Conservation (phyloP, 2,797 vertebrate species). For the Leptoclinus maculatus region DNA sequence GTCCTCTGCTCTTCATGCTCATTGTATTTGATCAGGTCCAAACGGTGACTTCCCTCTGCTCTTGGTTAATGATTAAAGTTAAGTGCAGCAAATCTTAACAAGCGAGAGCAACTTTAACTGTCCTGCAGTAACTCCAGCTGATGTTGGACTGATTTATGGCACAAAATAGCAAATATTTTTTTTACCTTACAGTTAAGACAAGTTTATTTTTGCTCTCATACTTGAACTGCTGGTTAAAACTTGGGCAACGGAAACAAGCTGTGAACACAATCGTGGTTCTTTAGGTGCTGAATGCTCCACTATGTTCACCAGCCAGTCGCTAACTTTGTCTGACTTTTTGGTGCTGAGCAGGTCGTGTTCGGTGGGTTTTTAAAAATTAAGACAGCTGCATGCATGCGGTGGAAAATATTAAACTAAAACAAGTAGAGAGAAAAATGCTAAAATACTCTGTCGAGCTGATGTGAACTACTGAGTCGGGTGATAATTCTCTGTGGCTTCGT, state of each 20-base stretch:
- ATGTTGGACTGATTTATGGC: not conserved
- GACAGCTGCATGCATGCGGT: not conserved
- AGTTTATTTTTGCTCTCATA: not conserved
- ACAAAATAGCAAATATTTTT: not conserved
- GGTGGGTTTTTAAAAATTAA: not conserved
- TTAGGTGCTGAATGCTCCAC: not conserved
- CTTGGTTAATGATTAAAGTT: conserved; percentile 6
- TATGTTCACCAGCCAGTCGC: not conserved
- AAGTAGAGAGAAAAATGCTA: not conserved
- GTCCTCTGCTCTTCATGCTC: conserved; percentile 16
- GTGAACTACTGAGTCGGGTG: not conserved
- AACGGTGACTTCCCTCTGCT: conserved; percentile 19
- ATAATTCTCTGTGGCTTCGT: not conserved
- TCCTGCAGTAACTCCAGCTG: not conserved
- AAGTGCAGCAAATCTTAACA: not conserved
- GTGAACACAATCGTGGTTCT: not conserved
- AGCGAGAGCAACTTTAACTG: not conserved
- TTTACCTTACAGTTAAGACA: not conserved
- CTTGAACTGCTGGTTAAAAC: not conserved
- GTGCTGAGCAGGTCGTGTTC: not conserved
- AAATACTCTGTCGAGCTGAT: not conserved
- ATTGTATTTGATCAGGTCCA: conserved; percentile 21
- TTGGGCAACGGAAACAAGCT: not conserved
- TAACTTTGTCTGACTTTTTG: not conserved
- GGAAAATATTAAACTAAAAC: not conserved